Evolutionary conservation across 2,888 invertebrate species (phyloP), one percentile per base, ranked within the genome.

Genomic region (Lithophane socia): DNA sequence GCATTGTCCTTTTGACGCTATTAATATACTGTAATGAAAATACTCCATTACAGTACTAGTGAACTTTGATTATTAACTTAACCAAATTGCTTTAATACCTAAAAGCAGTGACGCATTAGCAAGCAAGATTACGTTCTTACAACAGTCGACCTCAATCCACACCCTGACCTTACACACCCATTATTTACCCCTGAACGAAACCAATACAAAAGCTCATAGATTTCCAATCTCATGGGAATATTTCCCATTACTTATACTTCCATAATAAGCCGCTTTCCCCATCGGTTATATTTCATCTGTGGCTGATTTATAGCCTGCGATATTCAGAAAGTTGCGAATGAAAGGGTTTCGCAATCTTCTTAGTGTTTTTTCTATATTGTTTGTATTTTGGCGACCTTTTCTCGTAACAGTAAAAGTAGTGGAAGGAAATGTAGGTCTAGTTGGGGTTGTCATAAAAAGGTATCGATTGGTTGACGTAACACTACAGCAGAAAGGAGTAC

Each of bases 201-300:
- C 74, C 73, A 73, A 86, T 86, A 88, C 86, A 84, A 82, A 80
- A 84, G 77, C 88, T 79, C 78, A 87, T 80, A 86, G 82, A 77
- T 84, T 79, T 73, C 66, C 68, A 66, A 78, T 86, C 85, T 69
- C 70, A 84, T 80, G 78, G 78, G 83, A 77, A 72, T 85, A 80
- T 83, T 82, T 78, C 73, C 77, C 83, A 86, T 88, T 88, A 84
- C 76, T 86, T 87, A 79, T 82, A 80, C 72, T 63, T 66, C 66
- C 75, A 81, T 88, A 86, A 86, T 86, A 87, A 86, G 78, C 75
- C 66, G 75, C 67, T 71, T 42, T 76, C 73, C 63, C 76, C 54
- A 77, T 77, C 24, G 74, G 86, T 66, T 73, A 81, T 85, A 88
- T 88, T 85, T 86, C 85, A 86, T 87, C 58, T 72, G 21, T 29